Evolutionary conservation across 2,797 vertebrate species (phyloP), one percentile per base, ranked within the genome.

Genomic region (Anguilla pacifica): DNA sequence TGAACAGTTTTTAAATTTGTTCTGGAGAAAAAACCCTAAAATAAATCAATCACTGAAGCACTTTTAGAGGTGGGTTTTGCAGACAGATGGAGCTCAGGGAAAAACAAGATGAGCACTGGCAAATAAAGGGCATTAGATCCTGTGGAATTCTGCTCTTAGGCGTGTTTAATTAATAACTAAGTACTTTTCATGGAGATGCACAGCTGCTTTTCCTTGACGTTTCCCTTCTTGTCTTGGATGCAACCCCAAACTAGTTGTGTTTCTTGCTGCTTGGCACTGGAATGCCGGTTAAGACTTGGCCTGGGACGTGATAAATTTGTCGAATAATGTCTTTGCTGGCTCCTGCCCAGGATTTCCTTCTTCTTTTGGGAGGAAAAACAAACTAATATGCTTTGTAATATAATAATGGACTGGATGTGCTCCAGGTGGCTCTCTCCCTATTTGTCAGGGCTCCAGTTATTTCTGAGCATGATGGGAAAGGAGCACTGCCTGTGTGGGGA

Each of bases 261-360:
- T 86, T 49, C 46, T 53, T 82, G 79, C 89, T 90, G 53, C 79
- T 57, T 86, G 74, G 83, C 86, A 83, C 61, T 64, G 64, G 88
- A 86, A 81, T 51, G 53, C n/a, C 53, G 84, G 82, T 88, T 90
- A 88, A 88, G 83, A 81, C 85, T 86, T 79, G 83, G 86, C 86
- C 85, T 81, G 64, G 85, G 84, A 88, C 87, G 86, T 88, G 92
- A 93, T 86, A 87, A 88, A 91, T 93, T 87, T 87, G 53, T 88
- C 88, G 88, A 90, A 91, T 92, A 90, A 90, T 89, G 88, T 89
- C 85, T 79, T 72, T 87, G 51, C 87, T 91, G 91, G 89, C 85
- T 59, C 35, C 3, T 57, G 81, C 84, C 84, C 51, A 70, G 46
- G 70, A 87, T 85, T 89, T 87, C 53, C 39, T 85, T 86, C 85